A percentile compares a stretch with the other conserved stretches of the same genome.
phyloP scores from a whole-genome alignment of 1,140 invertebrate species.

The Argopecten irradians region DNA sequence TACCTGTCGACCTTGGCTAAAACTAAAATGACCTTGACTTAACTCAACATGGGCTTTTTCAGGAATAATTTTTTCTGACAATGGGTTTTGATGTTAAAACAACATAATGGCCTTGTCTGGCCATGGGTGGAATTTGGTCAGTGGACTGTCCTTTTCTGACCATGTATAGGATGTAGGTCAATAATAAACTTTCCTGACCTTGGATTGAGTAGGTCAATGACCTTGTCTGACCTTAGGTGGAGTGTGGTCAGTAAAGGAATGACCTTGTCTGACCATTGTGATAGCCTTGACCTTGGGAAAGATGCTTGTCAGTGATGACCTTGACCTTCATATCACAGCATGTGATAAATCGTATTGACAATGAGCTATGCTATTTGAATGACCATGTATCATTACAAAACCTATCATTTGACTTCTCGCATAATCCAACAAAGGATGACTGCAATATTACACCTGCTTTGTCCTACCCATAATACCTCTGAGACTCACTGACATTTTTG shows the following conservation, averaged over 20 bases:
- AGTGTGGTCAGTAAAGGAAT: not conserved
- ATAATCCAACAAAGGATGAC: not conserved
- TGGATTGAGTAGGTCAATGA: not conserved
- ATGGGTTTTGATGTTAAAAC: too few species aligned
- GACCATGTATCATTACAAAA: not conserved
- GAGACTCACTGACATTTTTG: not conserved
- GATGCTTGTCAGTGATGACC: not conserved
- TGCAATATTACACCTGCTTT: not conserved
- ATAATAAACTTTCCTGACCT: not conserved
- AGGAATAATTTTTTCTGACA: too few species aligned
- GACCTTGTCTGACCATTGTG: not conserved
- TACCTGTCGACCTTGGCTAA: not conserved
- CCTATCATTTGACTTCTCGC: not conserved
- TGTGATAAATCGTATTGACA: too few species aligned
- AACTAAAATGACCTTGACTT: too few species aligned
- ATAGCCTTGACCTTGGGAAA: not conserved
- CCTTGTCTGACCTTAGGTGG: not conserved
- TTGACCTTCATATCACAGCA: too few species aligned
- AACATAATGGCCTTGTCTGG: not conserved
- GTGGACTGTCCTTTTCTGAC: not conserved
- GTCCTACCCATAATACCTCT: not conserved
- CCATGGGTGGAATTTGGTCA: not conserved
- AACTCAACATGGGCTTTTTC: too few species aligned
- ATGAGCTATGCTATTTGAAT: too few species aligned
- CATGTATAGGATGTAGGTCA: not conserved